Evolutionary conservation across 1,140 invertebrate genomes (phyloP).

Genomic region (Apolygus lucorum): DNA sequence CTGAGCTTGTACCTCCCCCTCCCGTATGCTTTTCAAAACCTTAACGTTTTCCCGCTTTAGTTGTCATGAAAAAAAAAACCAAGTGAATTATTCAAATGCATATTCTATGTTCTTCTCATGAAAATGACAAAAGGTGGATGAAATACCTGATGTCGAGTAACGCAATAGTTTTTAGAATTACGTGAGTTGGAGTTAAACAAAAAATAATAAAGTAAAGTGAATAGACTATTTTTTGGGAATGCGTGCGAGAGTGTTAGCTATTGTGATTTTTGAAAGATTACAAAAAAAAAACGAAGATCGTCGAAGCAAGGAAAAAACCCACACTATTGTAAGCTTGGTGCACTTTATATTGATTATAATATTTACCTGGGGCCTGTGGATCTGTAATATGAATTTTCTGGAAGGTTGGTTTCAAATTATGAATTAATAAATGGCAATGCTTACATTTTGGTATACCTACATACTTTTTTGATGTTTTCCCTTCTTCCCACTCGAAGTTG

Average conservation of each 20-base stretch:
- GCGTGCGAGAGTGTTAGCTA: neutral
- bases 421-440: conserved; percentile 17
- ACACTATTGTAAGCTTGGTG: conserved; percentile 16
- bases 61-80: neutral
- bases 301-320: neutral
- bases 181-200: neutral
- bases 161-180: neutral
- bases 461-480: no score
- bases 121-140: no score
- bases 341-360: neutral
- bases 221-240: conserved; percentile 5
- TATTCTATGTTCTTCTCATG: neutral
- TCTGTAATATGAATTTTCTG: conserved; percentile 3
- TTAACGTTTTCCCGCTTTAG: no score
- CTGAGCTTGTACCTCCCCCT: neutral
- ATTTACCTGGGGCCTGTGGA: neutral
- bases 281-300: neutral
- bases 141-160: no score
- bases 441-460: conserved; percentile 17
- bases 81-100: neutral
- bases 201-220: neutral
- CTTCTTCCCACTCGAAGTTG: no score
- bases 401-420: conserved; percentile 14
- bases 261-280: no score
- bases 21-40: no score